Evolutionary conservation across 2,888 invertebrate genomes (phyloP), one percentile per base, ranked within the genome.

Genomic region (Chironomus tentans): DNA sequence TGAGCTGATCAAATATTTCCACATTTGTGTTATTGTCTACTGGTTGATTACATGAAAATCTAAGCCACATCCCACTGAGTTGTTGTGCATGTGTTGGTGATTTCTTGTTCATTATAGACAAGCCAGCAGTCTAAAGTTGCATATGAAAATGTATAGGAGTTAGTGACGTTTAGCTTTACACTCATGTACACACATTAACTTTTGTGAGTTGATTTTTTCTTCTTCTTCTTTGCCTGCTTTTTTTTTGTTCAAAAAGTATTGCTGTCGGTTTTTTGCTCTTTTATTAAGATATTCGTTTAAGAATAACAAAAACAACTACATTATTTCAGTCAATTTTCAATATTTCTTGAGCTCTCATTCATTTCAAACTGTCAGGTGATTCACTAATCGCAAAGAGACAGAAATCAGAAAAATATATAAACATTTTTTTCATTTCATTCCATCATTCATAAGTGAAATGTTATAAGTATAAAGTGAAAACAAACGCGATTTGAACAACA

Each of bases 291-390:
- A 72, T 72, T 72, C 72, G 72, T 72, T 72, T 72, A 62, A 72
- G 50, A 72, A 72, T 72, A 72, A 72, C 72, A 72, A 72, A 72
- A 72, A 72, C 72, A 72, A 72, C 72, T 72, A 72, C 72, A 72
- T 72, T 72, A 72, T 72, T 72, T 62, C 72, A 72, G 72, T 72
- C 72, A 72, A 72, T 72, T 72, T 72, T 72, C 72, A 72, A 72
- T 72, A 72, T 72, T 72, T 72, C 72, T 72, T 72, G 72, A 72
- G 72, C 72, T 72, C 72, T 72, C 72, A 72, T 72, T 72, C 72
- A 72, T 72, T 72, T 72, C 72, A 72, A 72, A 72, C 72, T 72
- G 72, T 72, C 72, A 72, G 62, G 72, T 72, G 62, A 72, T 72
- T 65, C 72, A 62, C 72, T 72, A 72, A 62, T 72, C 61, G 72